Evolutionary conservation across 2,797 vertebrate genomes (phyloP), one percentile per base, ranked within the genome.

Genomic region (Rallus crepitans): DNA sequence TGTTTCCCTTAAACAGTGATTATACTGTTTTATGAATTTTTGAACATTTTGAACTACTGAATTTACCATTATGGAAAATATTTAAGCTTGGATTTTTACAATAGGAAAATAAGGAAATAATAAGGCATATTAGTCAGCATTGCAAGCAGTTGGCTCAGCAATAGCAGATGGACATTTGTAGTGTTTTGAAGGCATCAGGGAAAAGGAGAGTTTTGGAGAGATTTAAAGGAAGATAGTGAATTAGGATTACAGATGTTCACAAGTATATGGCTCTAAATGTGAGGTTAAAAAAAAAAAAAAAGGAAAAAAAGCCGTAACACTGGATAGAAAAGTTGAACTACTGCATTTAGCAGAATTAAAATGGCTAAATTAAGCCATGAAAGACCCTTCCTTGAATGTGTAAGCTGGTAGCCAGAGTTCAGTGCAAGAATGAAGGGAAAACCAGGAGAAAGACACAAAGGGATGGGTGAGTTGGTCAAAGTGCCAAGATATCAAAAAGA

Each of bases 181-280:
- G 19, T 28, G 35, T 81, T 94, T 88, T 64, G 75, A 82, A 94
- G 33, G 20, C 50, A 78, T 71, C 45, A 53, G 18, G 45, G 40
- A 60, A 82, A 88, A 77, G 1, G 2, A 57, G 24, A 56, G 8
- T 4, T 77, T 86, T 69, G 69, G 47, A 48, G 47, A 73, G 25
- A 55, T 78, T 63, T 90, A 73, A 66, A 83, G 21, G 27, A 85
- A 91, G 30, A 56, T 3, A 35, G 9, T 60, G 35, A 89, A 53
- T 85, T 91, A 63, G 39, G 12, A 56, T 45, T 89, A 39, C 42
- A 87, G 75, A 91, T 88, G 27, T 63, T 93, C 47, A 61, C 59
- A 64, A 59, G 6, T 37, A 21, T 55, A 57, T 3, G 8, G 80
- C 85, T 91, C 55, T 30, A 85, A 93, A 55, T n/a, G 2, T 3